Percentiles rank a stretch among this genome's conserved stretches.
phyloP scores from a whole-genome alignment of 1,140 invertebrate species.

The Orius laevigatus region DNA sequence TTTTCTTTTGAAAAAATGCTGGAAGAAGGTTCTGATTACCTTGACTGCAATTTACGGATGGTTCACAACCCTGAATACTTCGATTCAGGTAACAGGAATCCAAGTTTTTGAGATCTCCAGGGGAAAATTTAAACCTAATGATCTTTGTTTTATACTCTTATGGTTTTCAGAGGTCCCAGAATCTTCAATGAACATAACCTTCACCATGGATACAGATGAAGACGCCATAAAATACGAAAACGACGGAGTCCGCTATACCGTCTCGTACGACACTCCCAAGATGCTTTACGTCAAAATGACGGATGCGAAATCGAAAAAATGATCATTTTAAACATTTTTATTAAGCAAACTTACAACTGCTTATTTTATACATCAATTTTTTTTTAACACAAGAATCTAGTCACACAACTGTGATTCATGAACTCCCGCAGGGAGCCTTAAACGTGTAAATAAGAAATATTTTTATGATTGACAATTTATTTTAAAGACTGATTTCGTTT shows the following conservation, averaged over 20 bases:
- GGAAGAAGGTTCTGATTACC: constrained; percentile 51
- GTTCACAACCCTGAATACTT: constrained; percentile 45
- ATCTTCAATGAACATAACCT: constrained; percentile 4
- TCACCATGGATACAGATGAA: constrained; percentile 2
- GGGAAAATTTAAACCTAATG: too few relatives aligned
- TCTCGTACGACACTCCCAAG: neutral
- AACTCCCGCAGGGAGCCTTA: too few relatives aligned
- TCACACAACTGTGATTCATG: too few relatives aligned
- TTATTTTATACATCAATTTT: too few relatives aligned
- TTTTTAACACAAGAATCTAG: too few relatives aligned
- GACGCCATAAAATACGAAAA: constrained; percentile 3
- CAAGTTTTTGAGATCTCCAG: constrained; percentile 16
- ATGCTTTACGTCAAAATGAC: too few relatives aligned
- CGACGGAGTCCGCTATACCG: neutral
- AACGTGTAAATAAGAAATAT: too few relatives aligned
- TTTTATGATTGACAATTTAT: too few relatives aligned
- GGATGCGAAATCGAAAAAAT: too few relatives aligned
- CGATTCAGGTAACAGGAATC: constrained; percentile 1
- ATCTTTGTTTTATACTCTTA: neutral
- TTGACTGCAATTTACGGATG: constrained; percentile 38
- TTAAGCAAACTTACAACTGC: too few relatives aligned
- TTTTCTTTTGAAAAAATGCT: constrained; percentile 46
- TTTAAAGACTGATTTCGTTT: too few relatives aligned
- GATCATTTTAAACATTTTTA: too few relatives aligned
- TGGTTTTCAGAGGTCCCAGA: neutral